Conservation (phyloP, 1,140 invertebrate genomes). For the Ips typographus region DNA sequence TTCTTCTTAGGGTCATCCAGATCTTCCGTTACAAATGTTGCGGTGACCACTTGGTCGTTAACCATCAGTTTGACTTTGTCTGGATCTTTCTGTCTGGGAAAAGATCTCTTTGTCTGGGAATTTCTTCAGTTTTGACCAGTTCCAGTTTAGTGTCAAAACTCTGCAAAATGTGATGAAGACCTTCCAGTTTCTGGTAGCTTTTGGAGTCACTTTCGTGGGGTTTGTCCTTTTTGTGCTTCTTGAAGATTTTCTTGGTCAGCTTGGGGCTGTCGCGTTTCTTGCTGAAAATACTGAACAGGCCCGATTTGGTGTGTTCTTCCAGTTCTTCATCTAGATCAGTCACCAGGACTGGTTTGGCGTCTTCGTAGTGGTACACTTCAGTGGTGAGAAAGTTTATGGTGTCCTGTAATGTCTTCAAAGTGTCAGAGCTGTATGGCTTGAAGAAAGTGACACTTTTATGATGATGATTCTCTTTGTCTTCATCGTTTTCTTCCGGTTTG, state of each 20-base stretch:
- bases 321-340: slow-evolving; percentile 38
- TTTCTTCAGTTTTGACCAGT: slow-evolving; percentile 12
- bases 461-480: too few relatives aligned
- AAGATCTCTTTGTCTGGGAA: too few relatives aligned
- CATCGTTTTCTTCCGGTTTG: too few relatives aligned
- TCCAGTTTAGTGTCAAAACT: slow-evolving; percentile 38
- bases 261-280: slow-evolving; percentile 39
- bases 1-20: slow-evolving; percentile 15
- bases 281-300: slow-evolving; percentile 41
- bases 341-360: slow-evolving; percentile 33
- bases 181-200: slow-evolving; percentile 31
- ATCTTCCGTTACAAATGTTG: too few relatives aligned
- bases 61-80: slow-evolving; percentile 2
- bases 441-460: too few relatives aligned
- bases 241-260: slow-evolving; percentile 35
- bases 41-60: neutral
- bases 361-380: slow-evolving; percentile 42
- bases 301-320: slow-evolving; percentile 31
- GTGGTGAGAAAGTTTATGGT: slow-evolving; percentile 41
- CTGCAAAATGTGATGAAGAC: slow-evolving; percentile 33
- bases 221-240: slow-evolving; percentile 41
- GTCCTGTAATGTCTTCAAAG: slow-evolving; percentile 37
- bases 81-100: neutral
- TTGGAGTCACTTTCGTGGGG: slow-evolving; percentile 16
- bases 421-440: slow-evolving; percentile 24